Conservation (phyloP, 2,888 invertebrate genomes). For the Trissolcus brochymenae region DNA sequence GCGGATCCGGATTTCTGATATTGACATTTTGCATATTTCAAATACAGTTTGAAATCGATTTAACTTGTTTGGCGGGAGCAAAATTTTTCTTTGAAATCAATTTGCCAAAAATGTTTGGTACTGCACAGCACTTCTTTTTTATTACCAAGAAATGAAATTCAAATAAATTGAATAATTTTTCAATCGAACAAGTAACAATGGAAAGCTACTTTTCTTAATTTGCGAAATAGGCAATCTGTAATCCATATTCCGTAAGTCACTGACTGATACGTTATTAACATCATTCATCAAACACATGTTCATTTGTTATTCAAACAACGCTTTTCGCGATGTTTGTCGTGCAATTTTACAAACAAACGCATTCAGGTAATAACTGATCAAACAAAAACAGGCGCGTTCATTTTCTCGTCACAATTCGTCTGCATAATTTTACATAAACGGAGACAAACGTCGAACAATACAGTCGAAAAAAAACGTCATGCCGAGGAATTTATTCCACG, state of each 20-base stretch:
- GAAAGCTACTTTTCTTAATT: too few relatives aligned
- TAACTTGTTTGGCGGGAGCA: neutral
- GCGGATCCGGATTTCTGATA: conserved; percentile 26
- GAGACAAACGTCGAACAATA: too few relatives aligned
- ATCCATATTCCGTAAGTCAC: conserved; percentile 2
- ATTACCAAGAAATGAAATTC: neutral
- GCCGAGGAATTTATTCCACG: neutral
- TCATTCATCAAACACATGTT: conserved; percentile 21
- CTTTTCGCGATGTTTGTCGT: conserved; percentile 25
- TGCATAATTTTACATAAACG: neutral
- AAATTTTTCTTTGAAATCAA: conserved; percentile 33
- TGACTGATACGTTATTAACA: conserved; percentile 14
- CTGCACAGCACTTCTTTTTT: neutral
- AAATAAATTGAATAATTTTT: too few relatives aligned
- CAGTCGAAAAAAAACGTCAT: too few relatives aligned
- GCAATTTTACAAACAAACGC: conserved; percentile 28
- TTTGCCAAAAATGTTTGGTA: conserved; percentile 1
- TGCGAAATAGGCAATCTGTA: neutral
- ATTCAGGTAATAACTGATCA: conserved; percentile 27
- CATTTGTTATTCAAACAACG: conserved; percentile 37
- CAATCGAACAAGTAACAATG: too few relatives aligned
- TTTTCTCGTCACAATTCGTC: conserved; percentile 38
- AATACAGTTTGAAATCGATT: conserved; percentile 35
- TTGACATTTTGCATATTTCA: conserved; percentile 37
- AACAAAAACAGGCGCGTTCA: conserved; percentile 36